phyloP scores from a whole-genome alignment of 1,140 invertebrate genomes.

The Panagrolaimus sp. region DNA sequence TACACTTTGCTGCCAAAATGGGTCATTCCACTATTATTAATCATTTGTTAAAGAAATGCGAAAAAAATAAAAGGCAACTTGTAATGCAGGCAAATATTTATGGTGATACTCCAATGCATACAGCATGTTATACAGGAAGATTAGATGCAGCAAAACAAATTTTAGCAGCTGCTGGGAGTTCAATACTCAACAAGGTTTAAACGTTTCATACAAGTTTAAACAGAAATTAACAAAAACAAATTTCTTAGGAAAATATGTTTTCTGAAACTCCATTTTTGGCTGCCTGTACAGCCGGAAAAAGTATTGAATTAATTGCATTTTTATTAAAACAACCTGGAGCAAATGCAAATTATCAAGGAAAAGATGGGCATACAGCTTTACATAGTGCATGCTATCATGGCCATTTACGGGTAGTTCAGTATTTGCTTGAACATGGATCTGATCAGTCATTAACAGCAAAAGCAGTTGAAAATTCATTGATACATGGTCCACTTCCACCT shows the following conservation, averaged over 20 bases:
- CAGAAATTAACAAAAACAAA: background rate
- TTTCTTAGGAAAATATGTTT: slow-evolving; percentile 60
- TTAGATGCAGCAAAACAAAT: slow-evolving; percentile 61
- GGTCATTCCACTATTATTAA: slow-evolving; percentile 60
- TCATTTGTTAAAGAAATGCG: slow-evolving; percentile 51
- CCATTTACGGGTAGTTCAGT: slow-evolving; percentile 61
- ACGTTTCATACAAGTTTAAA: background rate
- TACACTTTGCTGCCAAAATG: slow-evolving; percentile 62
- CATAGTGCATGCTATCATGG: slow-evolving; percentile 63
- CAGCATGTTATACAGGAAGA: slow-evolving; percentile 61
- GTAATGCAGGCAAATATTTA: slow-evolving; percentile 59
- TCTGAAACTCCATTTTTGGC: slow-evolving; percentile 62
- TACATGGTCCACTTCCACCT: background rate
- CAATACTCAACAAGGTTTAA: slow-evolving; percentile 52
- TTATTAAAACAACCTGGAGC: slow-evolving; percentile 60
- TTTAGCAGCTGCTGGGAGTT: slow-evolving; percentile 56
- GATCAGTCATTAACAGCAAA: slow-evolving; percentile 60
- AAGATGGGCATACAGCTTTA: slow-evolving; percentile 62
- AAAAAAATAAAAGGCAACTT: slow-evolving; percentile 25
- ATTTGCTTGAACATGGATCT: slow-evolving; percentile 61
- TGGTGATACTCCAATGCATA: slow-evolving; percentile 61
- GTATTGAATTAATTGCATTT: slow-evolving; percentile 61
- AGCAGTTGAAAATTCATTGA: slow-evolving; percentile 30
- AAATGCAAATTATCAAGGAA: slow-evolving; percentile 61
- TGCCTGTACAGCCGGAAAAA: slow-evolving; percentile 61